phyloP scores from a whole-genome alignment of 1,140 invertebrate species.

The Drosophila littoralis region DNA sequence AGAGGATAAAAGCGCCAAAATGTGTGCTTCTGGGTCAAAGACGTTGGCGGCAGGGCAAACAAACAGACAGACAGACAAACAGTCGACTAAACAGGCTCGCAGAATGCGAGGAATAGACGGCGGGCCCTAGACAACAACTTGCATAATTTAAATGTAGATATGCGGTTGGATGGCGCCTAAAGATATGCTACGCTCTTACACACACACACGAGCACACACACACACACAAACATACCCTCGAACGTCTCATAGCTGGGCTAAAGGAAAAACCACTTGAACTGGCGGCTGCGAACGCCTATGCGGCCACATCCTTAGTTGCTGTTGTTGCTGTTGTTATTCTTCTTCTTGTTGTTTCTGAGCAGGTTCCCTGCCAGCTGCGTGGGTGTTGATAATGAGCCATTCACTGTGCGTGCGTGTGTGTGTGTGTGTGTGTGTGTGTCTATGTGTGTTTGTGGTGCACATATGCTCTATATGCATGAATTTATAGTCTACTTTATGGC shows the following conservation, averaged over 20 bases:
- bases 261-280: slow-evolving; percentile 73
- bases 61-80: slow-evolving; percentile 37
- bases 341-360: slow-evolving; percentile 44
- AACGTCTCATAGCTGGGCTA: slow-evolving; percentile 25
- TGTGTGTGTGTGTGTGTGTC: slow-evolving; percentile 41
- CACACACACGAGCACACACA: not conserved
- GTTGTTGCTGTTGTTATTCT: slow-evolving; percentile 34
- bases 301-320: slow-evolving; percentile 33
- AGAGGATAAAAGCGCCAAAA: slow-evolving; percentile 61
- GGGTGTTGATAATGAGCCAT: slow-evolving; percentile 73
- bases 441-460: slow-evolving; percentile 50
- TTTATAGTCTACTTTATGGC: slow-evolving; percentile 82
- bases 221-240: not conserved
- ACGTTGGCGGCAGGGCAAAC: slow-evolving; percentile 56
- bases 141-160: slow-evolving; percentile 82
- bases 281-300: slow-evolving; percentile 28
- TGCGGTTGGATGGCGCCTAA: slow-evolving; percentile 75
- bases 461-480: slow-evolving; percentile 55
- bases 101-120: slow-evolving; percentile 44
- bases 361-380: slow-evolving; percentile 50
- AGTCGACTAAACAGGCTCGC: slow-evolving; percentile 47
- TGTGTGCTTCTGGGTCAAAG: slow-evolving; percentile 80
- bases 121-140: slow-evolving; percentile 76
- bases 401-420: slow-evolving; percentile 37
- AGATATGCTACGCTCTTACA: slow-evolving; percentile 56